Evolutionary conservation across 2,113 vertebrate genomes (phyloP).

Genomic region (Microcebus lehilahytsara): DNA sequence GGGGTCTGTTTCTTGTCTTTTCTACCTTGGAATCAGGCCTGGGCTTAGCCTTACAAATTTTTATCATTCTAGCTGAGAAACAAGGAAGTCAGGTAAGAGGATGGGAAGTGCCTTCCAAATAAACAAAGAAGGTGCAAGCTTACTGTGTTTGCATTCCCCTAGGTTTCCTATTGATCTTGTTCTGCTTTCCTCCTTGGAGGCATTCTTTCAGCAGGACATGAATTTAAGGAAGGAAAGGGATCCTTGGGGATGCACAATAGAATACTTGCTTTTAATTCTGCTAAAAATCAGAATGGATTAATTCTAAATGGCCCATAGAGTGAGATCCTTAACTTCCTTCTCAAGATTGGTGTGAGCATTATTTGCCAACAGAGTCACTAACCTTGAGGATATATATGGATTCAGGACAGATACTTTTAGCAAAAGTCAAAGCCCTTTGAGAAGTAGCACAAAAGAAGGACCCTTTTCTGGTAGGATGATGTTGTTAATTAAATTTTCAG

Average conservation of each 20-base stretch:
- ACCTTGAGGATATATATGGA: neutral
- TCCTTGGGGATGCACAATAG: neutral
- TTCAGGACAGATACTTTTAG: neutral
- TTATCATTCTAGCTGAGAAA: neutral
- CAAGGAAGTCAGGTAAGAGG: neutral
- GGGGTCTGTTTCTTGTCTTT: constrained; percentile 2
- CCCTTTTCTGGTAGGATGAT: neutral
- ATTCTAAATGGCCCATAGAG: neutral
- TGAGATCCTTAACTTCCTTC: neutral
- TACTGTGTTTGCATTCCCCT: neutral
- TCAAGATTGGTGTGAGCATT: neutral
- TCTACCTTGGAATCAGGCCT: neutral
- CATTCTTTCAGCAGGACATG: neutral
- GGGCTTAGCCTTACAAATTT: neutral
- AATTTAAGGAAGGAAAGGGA: neutral
- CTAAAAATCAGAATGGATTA: neutral
- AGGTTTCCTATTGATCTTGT: neutral
- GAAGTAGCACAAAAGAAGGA: neutral
- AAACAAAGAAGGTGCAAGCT: neutral
- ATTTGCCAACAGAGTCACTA: neutral
- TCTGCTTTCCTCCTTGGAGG: neutral
- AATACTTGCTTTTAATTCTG: neutral
- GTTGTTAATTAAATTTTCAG: neutral
- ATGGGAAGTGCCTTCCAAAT: neutral
- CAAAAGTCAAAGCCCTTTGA: neutral